Evolutionary conservation across 2,888 invertebrate genomes (phyloP).

Genomic region (Drosophila demipolita): DNA sequence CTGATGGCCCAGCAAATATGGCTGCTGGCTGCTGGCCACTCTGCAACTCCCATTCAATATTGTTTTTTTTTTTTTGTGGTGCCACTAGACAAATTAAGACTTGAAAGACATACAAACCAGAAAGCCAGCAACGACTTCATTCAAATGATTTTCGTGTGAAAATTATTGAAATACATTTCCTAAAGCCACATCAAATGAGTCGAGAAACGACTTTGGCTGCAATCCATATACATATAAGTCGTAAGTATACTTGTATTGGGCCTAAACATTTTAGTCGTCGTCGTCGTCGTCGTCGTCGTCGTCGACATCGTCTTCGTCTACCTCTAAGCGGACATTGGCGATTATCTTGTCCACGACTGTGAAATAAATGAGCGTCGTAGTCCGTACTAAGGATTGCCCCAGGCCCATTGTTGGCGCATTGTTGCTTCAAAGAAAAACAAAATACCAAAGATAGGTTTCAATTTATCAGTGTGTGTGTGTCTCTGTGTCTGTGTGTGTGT

Average conservation of each 20-base stretch:
- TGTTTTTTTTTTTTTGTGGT: constrained; percentile 17
- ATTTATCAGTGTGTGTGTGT: constrained; percentile 46
- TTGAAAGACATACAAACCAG: constrained; percentile 47
- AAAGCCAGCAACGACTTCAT: constrained; percentile 61
- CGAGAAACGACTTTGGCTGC: constrained; percentile 41
- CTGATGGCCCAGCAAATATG: constrained; percentile 58
- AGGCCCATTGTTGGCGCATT: constrained; percentile 71
- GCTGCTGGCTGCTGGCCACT: constrained; percentile 12
- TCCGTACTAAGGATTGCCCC: constrained; percentile 72
- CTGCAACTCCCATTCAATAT: constrained; percentile 14
- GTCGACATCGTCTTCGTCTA: constrained; percentile 46
- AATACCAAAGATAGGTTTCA: constrained; percentile 73
- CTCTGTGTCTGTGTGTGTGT: constrained; percentile 38
- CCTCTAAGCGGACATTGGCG: constrained; percentile 80
- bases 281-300: constrained; percentile 29
- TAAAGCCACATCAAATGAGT: constrained; percentile 64
- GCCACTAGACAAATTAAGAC: constrained; percentile 66
- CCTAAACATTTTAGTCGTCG: constrained; percentile 42
- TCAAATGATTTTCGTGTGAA: constrained; percentile 75
- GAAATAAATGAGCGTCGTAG: constrained; percentile 80
- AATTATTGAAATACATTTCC: constrained; percentile 80
- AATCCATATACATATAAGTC: constrained; percentile 24
- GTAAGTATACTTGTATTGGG: constrained; percentile 28
- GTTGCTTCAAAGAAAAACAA: constrained; percentile 75
- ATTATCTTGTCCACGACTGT: constrained; percentile 81